These are phyloP conservation scores for Pseudochaenichthys georgianus DNA, from an alignment of 2,797 vertebrate genomes.

Conservation along the genomic window DNA sequence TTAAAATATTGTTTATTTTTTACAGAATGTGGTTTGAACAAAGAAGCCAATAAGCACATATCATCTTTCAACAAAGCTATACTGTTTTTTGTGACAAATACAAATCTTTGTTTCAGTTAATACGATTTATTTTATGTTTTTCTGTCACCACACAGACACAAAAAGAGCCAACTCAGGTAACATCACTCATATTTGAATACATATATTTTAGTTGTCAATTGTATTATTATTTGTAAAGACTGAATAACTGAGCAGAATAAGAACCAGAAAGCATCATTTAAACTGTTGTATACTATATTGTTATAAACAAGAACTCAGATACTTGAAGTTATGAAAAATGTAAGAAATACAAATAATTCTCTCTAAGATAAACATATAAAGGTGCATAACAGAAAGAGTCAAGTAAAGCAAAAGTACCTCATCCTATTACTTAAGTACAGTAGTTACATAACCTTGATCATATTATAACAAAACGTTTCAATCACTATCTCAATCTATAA, in stretches of 20 bases:
- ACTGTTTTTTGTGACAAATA: conserved; percentile 28
- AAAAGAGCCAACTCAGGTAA: not conserved
- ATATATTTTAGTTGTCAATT: not conserved
- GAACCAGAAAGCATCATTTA: not conserved
- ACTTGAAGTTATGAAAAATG: no score
- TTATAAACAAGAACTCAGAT: no score
- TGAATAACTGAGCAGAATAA: conserved; percentile 12
- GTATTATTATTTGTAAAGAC: conserved; percentile 4
- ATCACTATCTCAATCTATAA: conserved; percentile 2
- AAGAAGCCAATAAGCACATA: conserved; percentile 4
- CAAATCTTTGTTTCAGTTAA: conserved; percentile 25
- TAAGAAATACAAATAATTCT: no score
- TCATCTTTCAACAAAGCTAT: conserved; percentile 8
- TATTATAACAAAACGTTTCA: not conserved
- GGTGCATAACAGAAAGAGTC: no score
- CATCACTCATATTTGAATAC: conserved; percentile 2
- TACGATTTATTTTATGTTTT: conserved; percentile 8
- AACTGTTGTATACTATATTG: no score
- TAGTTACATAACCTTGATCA: not conserved
- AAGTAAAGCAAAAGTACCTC: no score
- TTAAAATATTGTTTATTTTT: conserved; percentile 5
- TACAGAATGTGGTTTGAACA: not conserved
- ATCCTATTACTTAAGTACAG: no score
- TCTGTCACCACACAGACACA: conserved; percentile 2
- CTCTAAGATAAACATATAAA: no score